Conservation (phyloP, 2,888 invertebrate species). For the Agrenia bidenticulata region DNA sequence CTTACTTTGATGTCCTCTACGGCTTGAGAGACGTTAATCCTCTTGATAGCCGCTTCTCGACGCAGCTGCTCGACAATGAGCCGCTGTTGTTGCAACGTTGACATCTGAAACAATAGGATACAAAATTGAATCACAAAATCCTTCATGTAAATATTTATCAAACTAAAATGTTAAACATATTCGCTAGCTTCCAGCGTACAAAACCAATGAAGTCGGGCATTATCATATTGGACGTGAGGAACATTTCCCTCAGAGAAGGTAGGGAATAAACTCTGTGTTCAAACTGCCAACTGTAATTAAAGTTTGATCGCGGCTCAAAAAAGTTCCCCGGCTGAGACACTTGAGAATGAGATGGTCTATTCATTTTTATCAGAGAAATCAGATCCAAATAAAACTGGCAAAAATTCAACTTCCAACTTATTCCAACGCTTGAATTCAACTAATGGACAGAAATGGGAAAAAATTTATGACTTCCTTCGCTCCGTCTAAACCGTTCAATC, state of each 20-base stretch:
- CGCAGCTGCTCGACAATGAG: conserved; percentile 90
- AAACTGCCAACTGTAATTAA: conserved; percentile 36
- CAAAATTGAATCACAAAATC: background rate
- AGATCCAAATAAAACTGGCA: no score
- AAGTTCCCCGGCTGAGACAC: conserved; percentile 2
- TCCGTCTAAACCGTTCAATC: no score
- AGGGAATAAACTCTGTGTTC: conserved; percentile 37
- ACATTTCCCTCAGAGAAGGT: conserved; percentile 49
- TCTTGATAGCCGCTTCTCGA: conserved; percentile 82
- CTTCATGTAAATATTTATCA: background rate
- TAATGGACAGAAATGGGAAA: no score
- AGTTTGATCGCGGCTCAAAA: conserved; percentile 17
- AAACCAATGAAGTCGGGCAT: conserved; percentile 50
- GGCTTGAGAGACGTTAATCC: conserved; percentile 85
- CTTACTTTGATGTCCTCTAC: conserved; percentile 78
- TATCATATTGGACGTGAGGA: conserved; percentile 47
- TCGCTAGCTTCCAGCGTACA: conserved; percentile 39
- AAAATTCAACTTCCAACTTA: no score
- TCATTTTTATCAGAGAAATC: no score
- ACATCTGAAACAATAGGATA: conserved; percentile 64
- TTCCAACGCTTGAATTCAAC: no score
- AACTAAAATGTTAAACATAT: background rate
- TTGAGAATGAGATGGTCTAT: background rate
- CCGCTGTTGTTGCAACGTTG: conserved; percentile 90
- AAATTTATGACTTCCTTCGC: no score